These are phyloP conservation scores for Catocala fraxini DNA, from an alignment of 2,888 invertebrate species.

Conservation along the genomic window DNA sequence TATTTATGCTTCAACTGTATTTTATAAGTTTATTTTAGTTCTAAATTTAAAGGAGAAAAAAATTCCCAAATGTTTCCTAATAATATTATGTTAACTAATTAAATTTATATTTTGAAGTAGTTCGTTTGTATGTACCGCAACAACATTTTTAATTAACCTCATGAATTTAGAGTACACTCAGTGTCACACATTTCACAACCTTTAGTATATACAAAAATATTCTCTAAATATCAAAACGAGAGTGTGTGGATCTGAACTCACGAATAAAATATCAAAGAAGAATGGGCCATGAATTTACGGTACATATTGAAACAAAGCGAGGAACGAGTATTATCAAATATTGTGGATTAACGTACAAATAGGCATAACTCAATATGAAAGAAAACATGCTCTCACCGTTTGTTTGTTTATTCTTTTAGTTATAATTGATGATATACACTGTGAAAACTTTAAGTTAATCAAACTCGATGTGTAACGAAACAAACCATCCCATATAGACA, in stretches of 20 bases:
- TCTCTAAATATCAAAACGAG: background rate
- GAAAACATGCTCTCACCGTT: background rate
- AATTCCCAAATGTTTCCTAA: background rate
- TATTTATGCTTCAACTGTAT: too few species aligned
- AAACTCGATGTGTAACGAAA: too few species aligned
- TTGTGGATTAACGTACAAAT: conserved; percentile 19
- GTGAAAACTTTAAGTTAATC: too few species aligned
- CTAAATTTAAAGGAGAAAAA: too few species aligned
- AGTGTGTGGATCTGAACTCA: conserved; percentile 11
- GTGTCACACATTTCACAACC: background rate
- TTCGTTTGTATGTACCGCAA: background rate
- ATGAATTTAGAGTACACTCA: background rate
- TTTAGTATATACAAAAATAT: too few species aligned
- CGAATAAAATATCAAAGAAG: conserved; percentile 30
- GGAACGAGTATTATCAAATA: conserved; percentile 10
- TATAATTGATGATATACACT: too few species aligned
- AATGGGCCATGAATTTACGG: conserved; percentile 17
- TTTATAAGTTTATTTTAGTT: too few species aligned
- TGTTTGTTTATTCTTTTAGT: too few species aligned
- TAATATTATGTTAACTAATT: background rate
- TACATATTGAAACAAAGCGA: conserved; percentile 24
- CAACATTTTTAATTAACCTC: background rate
- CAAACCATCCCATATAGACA: too few species aligned
- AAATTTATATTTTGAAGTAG: background rate
- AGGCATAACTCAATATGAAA: conserved; percentile 6